phyloP scores from a whole-genome alignment of 2,797 vertebrate species.

The Pseudotriccus pelzelni region DNA sequence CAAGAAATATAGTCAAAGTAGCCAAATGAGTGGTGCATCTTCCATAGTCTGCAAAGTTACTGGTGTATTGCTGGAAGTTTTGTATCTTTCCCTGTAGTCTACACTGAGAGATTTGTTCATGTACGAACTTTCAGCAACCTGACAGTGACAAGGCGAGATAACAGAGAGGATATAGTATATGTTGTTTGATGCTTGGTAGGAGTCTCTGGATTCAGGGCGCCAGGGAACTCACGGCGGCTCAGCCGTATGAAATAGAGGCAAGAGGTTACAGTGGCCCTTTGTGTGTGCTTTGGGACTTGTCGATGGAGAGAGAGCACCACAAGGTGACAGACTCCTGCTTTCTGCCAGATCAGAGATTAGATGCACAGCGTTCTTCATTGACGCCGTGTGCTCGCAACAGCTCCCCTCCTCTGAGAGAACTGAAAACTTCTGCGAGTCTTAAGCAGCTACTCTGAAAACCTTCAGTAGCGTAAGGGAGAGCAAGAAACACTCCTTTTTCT shows the following conservation, averaged over 20 bases:
- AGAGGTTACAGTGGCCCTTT: neutral
- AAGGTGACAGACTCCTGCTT: neutral
- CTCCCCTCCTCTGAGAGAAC: neutral
- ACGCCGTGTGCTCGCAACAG: fast-evolving
- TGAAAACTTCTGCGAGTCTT: neutral
- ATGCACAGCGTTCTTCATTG: neutral
- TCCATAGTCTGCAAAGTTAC: neutral
- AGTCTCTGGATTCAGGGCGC: neutral
- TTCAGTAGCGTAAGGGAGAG: neutral
- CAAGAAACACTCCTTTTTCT: neutral
- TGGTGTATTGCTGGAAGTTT: neutral
- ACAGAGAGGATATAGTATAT: fast-evolving
- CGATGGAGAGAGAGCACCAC: neutral
- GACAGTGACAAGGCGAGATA: neutral
- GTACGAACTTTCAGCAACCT: fast-evolving
- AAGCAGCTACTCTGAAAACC: neutral
- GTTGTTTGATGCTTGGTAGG: neutral
- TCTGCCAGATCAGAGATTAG: neutral
- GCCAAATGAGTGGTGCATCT: neutral
- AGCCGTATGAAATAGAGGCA: neutral
- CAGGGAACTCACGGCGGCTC: neutral
- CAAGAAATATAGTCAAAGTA: neutral
- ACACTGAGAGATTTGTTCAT: fast-evolving
- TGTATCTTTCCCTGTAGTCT: neutral
- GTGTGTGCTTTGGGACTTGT: neutral